Evolutionary conservation across 37 sponge, comb jelly and placozoan species (phyloP), one percentile per base, ranked within the genome.

Genomic region (Chondrilla cf. caribensis): DNA sequence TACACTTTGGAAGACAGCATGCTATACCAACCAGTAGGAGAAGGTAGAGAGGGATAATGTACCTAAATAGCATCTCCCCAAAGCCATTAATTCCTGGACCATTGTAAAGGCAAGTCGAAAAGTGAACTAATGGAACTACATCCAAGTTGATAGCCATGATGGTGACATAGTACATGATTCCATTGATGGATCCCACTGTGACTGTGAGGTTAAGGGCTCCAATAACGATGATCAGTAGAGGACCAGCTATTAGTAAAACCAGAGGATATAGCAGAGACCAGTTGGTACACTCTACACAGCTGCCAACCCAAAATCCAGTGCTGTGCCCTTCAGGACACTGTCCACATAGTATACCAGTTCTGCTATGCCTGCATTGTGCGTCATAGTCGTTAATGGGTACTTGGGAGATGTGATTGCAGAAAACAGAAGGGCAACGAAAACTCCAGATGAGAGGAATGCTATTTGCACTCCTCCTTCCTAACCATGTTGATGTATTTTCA

Each of bases 291-390:
- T 35, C 3, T 0, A 37, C 18, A 47, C 88, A 87, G n/a, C 31
- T 14, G 31, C 26, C 31, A 11, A 79, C 71, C 0, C 79, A 70
- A 38, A 79, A 5, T 6, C 51, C 72, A 15, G 55, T 47, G 38
- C 88, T 83, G 55, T 40, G 38, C 65, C 77, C 72, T 8, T 17
- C 26, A 22, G 32, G 68, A 42, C 88, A 87, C 15, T 41, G 38
- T 15, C 88, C 84, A 83, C 88, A 87, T 2, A 87, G 80, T 22
- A 87, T 32, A 38, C 88, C 88, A 28, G 80, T 33, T 7, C 77
- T 66, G 26, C 75, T 35, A 38, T 83, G 24, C 5, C 3, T 55
- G 75, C 88, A 87, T 37, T 87, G 87, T 64, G 29, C 54, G 54
- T 81, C 82, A 38, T 81, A 42, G 25, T 81, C 36, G 32, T 26